A percentile compares a stretch with the other conserved stretches of the same genome.
Conservation (phyloP, 1,140 invertebrate genomes). For the Drosophila truncata region DNA sequence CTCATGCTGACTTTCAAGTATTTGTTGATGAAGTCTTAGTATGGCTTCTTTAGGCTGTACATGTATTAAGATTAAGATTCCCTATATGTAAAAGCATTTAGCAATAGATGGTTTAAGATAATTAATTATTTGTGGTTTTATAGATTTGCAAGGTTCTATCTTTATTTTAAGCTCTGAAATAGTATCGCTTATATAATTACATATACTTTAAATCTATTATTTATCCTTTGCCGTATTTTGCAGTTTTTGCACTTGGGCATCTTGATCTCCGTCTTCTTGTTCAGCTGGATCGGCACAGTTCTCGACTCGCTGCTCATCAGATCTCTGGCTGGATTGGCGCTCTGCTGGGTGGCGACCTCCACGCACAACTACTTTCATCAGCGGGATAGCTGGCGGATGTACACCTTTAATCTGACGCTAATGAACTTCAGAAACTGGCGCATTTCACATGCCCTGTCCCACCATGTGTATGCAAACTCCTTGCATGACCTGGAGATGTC, state of each 20-base stretch:
- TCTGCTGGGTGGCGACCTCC: slow-evolving; percentile 87
- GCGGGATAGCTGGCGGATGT: slow-evolving; percentile 92
- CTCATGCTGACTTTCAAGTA: neutral
- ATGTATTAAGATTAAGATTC: too few relatives aligned
- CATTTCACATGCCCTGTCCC: slow-evolving; percentile 91
- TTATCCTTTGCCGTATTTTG: neutral
- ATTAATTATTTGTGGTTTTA: neutral
- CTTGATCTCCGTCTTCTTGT: slow-evolving; percentile 85
- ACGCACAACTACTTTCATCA: slow-evolving; percentile 94
- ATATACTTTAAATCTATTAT: too few relatives aligned
- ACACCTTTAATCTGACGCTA: slow-evolving; percentile 90
- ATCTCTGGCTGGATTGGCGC: slow-evolving; percentile 86
- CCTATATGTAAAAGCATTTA: too few relatives aligned
- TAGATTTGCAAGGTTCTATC: neutral
- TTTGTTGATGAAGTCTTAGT: neutral
- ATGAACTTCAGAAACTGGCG: slow-evolving; percentile 90
- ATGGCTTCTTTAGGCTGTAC: too few relatives aligned
- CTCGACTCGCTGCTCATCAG: slow-evolving; percentile 84
- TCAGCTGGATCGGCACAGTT: slow-evolving; percentile 86
- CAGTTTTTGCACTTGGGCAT: slow-evolving; percentile 81
- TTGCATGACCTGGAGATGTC: slow-evolving; percentile 91
- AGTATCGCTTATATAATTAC: too few relatives aligned
- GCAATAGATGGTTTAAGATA: too few relatives aligned
- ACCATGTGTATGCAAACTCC: slow-evolving; percentile 93
- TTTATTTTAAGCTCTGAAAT: neutral